Base-by-base conservation (phyloP, 1,140 invertebrate species). In the Trichomalopsis sarcophagae region DNA sequence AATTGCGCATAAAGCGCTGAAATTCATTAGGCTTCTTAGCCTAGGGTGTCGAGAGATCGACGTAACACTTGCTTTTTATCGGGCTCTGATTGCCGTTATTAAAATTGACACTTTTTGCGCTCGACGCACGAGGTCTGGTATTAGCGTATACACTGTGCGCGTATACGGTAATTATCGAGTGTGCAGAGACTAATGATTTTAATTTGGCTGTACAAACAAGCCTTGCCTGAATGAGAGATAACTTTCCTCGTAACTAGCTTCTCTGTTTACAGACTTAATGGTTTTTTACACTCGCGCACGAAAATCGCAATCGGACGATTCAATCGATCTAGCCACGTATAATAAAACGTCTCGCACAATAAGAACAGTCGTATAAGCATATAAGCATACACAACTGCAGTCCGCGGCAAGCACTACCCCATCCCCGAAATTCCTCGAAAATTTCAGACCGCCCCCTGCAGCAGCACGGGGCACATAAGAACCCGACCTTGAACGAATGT, bases 381-480 rank as follows among this genome's bases (percentile, higher is more conserved):
- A 62, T 62, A 62, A n/a, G 17, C 17, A 17, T 21, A 62, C 17
- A 7, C 17, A 62, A 62, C 55, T 21, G 40, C 40, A 40, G 40
- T 33, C 33, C 33, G 33, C 33, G 4, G 33, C 33, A 33, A 33
- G 2, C 33, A 33, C 2, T 4, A 33, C 33, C 33, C 33, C 40
- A 40, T 5, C 74, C 89, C 87, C 55, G 62, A 85, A 88, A 89
- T 88, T 89, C 62, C 75, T 81, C 78, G 73, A 83, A 82, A 88
- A 89, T 62, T 21, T n/a, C 6, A 21, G 21, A n/a, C 55, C 55
- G 55, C 55, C 87, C 87, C 55, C 27, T 79, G 14, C 55, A 62
- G 17, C 13, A 27, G 40, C 40, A 44, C 33, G 40, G 14, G 11
- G 50, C 21, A 21, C 2, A 17, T 55, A n/a, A 7, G 4, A 68